phyloP scores from a whole-genome alignment of 2,113 vertebrate genomes.

The Ahaetulla prasina region DNA sequence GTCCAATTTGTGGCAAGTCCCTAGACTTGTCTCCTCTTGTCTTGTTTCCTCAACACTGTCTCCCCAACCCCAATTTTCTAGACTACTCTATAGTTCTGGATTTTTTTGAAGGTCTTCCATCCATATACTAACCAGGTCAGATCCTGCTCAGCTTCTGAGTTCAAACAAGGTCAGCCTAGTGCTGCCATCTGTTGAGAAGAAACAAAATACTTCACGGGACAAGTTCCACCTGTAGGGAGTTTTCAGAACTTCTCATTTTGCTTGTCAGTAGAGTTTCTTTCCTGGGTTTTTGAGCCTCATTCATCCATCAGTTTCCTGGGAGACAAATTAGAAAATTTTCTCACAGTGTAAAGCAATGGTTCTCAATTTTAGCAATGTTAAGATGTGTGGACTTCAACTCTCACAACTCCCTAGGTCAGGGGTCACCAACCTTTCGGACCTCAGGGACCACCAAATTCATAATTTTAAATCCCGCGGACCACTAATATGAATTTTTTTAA shows the following conservation, averaged over 20 bases:
- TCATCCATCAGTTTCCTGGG: background rate
- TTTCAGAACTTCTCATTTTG: background rate
- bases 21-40: background rate
- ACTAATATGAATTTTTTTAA: too few species aligned
- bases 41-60: background rate
- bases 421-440: too few species aligned
- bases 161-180: background rate
- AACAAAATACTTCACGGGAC: background rate
- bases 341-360: background rate
- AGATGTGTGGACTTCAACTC: background rate
- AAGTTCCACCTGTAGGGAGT: background rate
- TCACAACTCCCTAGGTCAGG: background rate
- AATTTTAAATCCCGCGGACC: too few species aligned
- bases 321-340: background rate
- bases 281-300: background rate
- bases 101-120: background rate
- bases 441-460: too few species aligned
- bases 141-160: background rate
- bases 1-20: background rate
- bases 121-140: background rate
- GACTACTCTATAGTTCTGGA: background rate
- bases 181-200: background rate
- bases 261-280: background rate
- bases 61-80: background rate
- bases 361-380: background rate